These are phyloP conservation scores for Decapterus maruadsi DNA, from an alignment of 2,797 vertebrate genomes.

Conservation along the genomic window DNA sequence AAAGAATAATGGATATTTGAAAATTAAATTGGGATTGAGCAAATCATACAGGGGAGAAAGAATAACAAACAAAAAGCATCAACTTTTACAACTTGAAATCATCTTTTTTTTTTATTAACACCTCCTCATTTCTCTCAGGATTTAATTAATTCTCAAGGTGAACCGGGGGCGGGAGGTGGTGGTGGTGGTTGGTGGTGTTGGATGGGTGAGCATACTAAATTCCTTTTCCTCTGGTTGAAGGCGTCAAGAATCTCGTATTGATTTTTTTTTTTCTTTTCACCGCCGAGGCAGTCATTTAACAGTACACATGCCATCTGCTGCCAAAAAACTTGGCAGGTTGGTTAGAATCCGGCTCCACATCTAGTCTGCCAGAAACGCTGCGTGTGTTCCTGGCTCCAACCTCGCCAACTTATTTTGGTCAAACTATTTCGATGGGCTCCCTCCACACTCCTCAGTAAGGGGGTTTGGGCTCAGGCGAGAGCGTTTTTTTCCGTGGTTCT, in stretches of 20 bases:
- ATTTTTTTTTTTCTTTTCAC: slow-evolving; percentile 34
- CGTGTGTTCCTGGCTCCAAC: slow-evolving; percentile 63
- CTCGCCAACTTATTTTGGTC: slow-evolving; percentile 73
- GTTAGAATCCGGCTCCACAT: slow-evolving; percentile 30
- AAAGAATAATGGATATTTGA: neutral
- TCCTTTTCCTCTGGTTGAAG: slow-evolving; percentile 42
- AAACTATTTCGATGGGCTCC: slow-evolving; percentile 58
- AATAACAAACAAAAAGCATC: rapidly evolving
- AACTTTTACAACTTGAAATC: neutral
- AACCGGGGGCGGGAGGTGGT: neutral
- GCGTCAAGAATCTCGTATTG: slow-evolving; percentile 53
- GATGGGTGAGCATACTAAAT: neutral
- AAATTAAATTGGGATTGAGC: neutral
- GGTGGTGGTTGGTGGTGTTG: neutral
- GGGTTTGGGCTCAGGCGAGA: slow-evolving; percentile 47
- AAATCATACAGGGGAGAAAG: neutral
- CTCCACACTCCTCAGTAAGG: slow-evolving; percentile 38
- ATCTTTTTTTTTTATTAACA: neutral
- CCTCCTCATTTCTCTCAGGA: slow-evolving; percentile 3
- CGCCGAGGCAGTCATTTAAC: slow-evolving; percentile 59
- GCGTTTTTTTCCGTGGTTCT: slow-evolving; percentile 16
- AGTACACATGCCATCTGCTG: slow-evolving; percentile 74
- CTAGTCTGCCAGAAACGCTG: slow-evolving; percentile 61
- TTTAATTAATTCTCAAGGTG: slow-evolving; percentile 59
- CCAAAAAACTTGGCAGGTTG: slow-evolving; percentile 69